Base-by-base conservation (phyloP, 2,888 invertebrate species). In the Anoplius nigerrimus region DNA sequence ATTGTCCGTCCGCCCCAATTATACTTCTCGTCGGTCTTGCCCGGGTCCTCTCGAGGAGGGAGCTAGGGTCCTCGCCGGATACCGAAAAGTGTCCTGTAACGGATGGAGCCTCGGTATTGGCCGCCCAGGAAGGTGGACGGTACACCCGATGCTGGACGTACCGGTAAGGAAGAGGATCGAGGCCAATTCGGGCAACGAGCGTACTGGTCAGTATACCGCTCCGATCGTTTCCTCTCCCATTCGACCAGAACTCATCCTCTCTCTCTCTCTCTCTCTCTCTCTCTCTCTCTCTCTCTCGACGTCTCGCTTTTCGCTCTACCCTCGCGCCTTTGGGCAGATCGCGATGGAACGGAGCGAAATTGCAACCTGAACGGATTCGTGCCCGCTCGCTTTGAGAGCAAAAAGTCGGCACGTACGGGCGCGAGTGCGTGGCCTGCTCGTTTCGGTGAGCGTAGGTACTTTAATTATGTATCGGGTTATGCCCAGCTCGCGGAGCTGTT, bases 1-100 rank as follows among this genome's bases (percentile, higher is more conserved):
- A 74, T 73, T 73, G 62, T 73, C 53, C 61, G 59, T 34, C 48
- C 42, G 65, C 20, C 66, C 63, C 73, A 74, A 73, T 74, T 74
- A 74, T 71, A 55, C 62, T 70, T 73, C 65, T 45, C 63, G 21
- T 34, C 48, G 48, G 48, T 48, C 48, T 48, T 16, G 48, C 16
- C 16, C 48, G 48, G n/a, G 48, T 48, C n/a, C 18, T 48, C 18
- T 16, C 48, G 48, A 48, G 48, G 54, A 45, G 27, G 27, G 62
- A 27, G 21, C 61, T n/a, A n/a, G n/a, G n/a, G 27, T 59, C 34
- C 55, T 53, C 61, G 57, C 45, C 60, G 56, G 55, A 64, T 60
- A 45, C 60, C 60, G 51, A 69, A 62, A 62, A 64, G 56, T 64
- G 34, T 34, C 60, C 63, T 58, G 56, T 72, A 64, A 69, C 63